Percentiles rank a stretch among this genome's conserved stretches.
These are phyloP conservation scores for Poeciliopsis gracilis DNA, from an alignment of 2,797 vertebrate species.

Conservation along the genomic window DNA sequence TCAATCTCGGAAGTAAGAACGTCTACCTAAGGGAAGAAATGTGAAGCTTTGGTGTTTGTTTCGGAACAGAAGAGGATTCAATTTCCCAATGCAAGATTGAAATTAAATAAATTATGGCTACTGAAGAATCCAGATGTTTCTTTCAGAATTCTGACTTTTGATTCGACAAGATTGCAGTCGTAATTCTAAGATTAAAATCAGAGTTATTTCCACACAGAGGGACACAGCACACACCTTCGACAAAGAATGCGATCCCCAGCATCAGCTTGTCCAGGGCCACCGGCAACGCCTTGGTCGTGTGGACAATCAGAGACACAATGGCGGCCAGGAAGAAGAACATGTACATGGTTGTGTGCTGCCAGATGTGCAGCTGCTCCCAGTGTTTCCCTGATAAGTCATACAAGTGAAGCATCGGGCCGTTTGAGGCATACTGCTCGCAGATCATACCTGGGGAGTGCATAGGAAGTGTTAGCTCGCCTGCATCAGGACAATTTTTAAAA, in stretches of 20 bases:
- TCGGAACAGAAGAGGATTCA: neutral
- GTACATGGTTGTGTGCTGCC: slow-evolving; percentile 96
- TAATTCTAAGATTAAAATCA: no score
- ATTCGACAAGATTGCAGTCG: no score
- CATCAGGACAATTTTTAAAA: neutral
- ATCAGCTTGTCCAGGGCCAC: slow-evolving; percentile 86
- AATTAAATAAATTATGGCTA: no score
- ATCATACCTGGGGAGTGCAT: slow-evolving; percentile 82
- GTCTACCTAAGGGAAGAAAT: neutral
- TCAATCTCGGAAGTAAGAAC: neutral
- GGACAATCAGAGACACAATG: slow-evolving; percentile 82
- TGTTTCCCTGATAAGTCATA: slow-evolving; percentile 85
- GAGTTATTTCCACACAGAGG: neutral
- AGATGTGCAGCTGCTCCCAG: slow-evolving; percentile 89
- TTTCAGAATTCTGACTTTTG: no score
- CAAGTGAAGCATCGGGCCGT: slow-evolving; percentile 86
- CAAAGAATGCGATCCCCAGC: slow-evolving; percentile 89
- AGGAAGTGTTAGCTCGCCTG: neutral
- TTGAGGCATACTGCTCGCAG: slow-evolving; percentile 88
- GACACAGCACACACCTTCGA: slow-evolving; percentile 83
- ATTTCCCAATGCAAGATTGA: no score
- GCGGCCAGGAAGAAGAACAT: slow-evolving; percentile 90
- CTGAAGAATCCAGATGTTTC: no score
- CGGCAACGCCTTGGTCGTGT: slow-evolving; percentile 82
- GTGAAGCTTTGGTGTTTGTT: neutral